phyloP scores from a whole-genome alignment of 2,888 invertebrate genomes.

The Belgica antarctica region DNA sequence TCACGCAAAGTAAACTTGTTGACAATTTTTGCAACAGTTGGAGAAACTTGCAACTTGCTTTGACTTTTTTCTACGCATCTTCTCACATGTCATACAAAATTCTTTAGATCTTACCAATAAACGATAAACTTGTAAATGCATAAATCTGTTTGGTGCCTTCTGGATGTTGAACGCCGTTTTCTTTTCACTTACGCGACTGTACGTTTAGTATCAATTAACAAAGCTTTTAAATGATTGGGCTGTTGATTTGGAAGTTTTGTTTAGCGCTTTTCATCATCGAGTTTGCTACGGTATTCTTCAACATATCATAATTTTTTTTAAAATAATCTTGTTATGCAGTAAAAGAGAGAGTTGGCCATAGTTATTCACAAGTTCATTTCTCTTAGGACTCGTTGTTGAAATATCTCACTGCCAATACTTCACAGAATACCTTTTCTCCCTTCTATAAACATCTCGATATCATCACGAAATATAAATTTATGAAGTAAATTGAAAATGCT shows the following conservation, averaged over 20 bases:
- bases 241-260: not conserved
- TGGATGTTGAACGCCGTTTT: conserved; percentile 41
- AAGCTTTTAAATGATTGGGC: conserved; percentile 2
- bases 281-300: not conserved
- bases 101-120: conserved; percentile 19
- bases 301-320: conserved; percentile 24
- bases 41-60: no score
- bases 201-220: conserved; percentile 9
- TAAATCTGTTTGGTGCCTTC: conserved; percentile 45
- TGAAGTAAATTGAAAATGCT: no score
- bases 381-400: not conserved
- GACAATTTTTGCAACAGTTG: no score
- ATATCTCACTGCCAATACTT: conserved; percentile 8
- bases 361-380: no score
- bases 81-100: not conserved
- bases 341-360: no score
- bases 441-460: not conserved
- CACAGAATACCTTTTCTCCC: not conserved
- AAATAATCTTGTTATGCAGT: conserved; percentile 1
- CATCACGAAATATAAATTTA: not conserved
- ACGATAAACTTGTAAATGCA: conserved; percentile 39
- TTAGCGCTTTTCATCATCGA: not conserved
- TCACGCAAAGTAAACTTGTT: no score
- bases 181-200: not conserved
- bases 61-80: no score